Conservation (phyloP, 1,140 invertebrate species). For the Camponotus vicinus region DNA sequence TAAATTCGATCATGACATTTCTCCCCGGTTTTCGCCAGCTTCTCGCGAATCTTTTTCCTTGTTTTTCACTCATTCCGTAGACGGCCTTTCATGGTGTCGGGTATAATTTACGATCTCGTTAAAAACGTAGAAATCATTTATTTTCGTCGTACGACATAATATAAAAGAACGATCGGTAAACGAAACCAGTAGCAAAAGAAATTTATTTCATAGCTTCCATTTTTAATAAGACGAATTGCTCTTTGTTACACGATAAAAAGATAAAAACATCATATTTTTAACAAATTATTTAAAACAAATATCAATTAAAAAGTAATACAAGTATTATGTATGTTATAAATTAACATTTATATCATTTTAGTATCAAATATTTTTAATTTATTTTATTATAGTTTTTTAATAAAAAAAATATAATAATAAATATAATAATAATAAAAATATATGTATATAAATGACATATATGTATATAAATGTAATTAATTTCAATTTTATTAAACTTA, state of each 20-base stretch:
- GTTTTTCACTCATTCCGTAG: conserved; percentile 60
- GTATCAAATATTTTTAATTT: neutral
- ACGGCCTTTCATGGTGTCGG: conserved; percentile 49
- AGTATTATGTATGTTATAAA: neutral
- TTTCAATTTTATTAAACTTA: neutral
- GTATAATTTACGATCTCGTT: conserved; percentile 73
- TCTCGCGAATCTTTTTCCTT: conserved; percentile 16
- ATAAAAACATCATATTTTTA: neutral
- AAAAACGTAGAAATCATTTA: conserved; percentile 72
- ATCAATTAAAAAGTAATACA: neutral
- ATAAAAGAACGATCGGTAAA: conserved; percentile 45
- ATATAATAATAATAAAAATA: neutral
- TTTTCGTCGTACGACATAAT: conserved; percentile 62
- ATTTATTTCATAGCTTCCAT: conserved; percentile 14
- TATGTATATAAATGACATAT: too few species aligned
- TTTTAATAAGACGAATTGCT: conserved; percentile 21
- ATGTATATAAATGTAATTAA: neutral
- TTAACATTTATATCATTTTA: conserved; percentile 5
- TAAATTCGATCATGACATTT: conserved; percentile 51
- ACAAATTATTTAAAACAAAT: neutral
- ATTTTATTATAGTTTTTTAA: neutral
- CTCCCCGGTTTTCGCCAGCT: conserved; percentile 5
- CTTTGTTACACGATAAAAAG: neutral
- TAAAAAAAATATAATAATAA: neutral
- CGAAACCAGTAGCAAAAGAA: conserved; percentile 12